Evolutionary conservation across 2,888 invertebrate species (phyloP), one percentile per base, ranked within the genome.

Genomic region (Aphidoletes aphidimyza): DNA sequence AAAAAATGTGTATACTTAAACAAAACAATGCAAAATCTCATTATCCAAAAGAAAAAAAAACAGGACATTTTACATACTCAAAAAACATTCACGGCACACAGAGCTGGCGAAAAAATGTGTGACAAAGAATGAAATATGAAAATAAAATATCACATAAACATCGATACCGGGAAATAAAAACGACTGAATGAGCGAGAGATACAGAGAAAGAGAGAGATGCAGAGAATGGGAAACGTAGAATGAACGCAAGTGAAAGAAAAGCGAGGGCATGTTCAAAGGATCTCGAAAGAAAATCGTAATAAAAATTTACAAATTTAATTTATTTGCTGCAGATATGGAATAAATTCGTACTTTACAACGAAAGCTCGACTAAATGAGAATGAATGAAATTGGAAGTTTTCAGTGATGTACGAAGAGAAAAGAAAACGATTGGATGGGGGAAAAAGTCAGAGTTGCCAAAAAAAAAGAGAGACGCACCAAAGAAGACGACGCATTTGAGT

Each of bases 311-410:
- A 69, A 69, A 69, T 69, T 69, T 69, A 69, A 69, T 69, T 69
- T 69, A 69, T 69, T 69, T 69, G 69, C 69, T 69, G 69, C 69
- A 69, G 69, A 69, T 69, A 69, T 69, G 69, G 69, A 69, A 54
- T 54, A 26, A 54, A 69, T 69, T 69, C 69, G 69, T 30, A 69
- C 30, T 30, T 69, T 69, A 30, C 69, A 69, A 69, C 69, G 69
- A 69, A 69, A 69, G 69, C 69, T 69, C 69, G 30, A 69, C 30
- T 69, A 69, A 69, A 69, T 69, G 26, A 69, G 30, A 69, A 69
- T 69, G 34, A 69, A 69, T 69, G 69, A 69, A 69, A 30, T 69
- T 30, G 19, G 14, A 69, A 69, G 69, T 69, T 69, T 69, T 34
- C 69, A 69, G 69, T 30, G 14, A n/a, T n/a, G 11, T 19, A 47